Conservation (phyloP, 2,113 vertebrate genomes). For the Neodon shergylaensis region DNA sequence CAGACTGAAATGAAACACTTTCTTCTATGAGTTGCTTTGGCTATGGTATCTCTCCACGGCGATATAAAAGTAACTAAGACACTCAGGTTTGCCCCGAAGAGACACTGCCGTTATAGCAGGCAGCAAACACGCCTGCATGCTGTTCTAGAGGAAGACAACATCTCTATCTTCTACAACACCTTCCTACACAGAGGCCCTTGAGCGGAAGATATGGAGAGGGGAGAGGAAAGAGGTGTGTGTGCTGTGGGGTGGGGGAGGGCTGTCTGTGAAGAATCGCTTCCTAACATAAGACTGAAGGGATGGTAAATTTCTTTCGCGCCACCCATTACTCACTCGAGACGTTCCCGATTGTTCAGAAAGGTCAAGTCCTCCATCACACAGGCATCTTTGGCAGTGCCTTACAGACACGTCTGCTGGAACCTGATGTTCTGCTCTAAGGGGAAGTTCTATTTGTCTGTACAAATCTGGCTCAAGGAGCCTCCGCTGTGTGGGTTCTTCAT, state of each 20-base stretch:
- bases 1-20: background rate
- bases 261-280: background rate
- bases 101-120: background rate
- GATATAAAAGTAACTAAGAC: background rate
- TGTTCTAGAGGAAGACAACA: background rate
- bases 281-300: background rate
- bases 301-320: background rate
- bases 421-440: background rate
- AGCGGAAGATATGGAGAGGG: background rate
- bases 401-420: background rate
- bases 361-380: background rate
- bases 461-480: background rate
- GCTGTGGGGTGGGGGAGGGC: background rate
- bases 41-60: background rate
- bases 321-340: background rate
- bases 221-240: background rate
- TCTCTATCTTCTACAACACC: background rate
- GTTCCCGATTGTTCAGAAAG: constrained; percentile 13
- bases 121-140: background rate
- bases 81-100: background rate
- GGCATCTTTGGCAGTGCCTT: background rate
- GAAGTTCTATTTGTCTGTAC: background rate
- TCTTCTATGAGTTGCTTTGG: background rate
- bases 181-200: background rate
- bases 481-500: background rate